Conservation (phyloP, 92 coral and sea anemone species). For the Plumapathes pennacea region DNA sequence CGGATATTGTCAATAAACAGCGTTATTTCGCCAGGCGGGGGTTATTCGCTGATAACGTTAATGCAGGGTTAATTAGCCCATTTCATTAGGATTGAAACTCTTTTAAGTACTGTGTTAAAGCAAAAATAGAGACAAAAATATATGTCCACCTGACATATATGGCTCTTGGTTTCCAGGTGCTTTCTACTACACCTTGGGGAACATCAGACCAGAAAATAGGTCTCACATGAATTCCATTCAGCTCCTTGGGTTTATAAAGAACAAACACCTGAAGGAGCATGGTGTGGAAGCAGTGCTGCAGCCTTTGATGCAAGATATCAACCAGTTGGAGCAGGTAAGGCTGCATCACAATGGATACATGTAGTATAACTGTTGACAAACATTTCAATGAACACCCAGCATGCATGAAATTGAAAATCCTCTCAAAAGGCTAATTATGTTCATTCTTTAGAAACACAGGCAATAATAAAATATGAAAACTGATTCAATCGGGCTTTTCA, state of each 20-base stretch:
- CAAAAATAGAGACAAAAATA: no score
- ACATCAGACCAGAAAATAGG: constrained; percentile 37
- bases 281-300: constrained; percentile 48
- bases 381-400: background rate
- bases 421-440: background rate
- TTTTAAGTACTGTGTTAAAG: no score
- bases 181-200: constrained; percentile 43
- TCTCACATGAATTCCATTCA: constrained; percentile 44
- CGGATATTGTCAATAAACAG: no score
- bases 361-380: background rate
- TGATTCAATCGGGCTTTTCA: background rate
- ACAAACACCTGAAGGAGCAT: constrained; percentile 47
- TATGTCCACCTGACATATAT: no score
- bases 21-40: no score
- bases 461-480: background rate
- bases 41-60: no score
- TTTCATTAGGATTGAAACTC: no score
- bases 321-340: constrained; percentile 59
- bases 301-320: constrained; percentile 52
- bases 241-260: constrained; percentile 45
- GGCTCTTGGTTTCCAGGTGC: constrained; percentile 45
- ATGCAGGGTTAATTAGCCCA: no score
- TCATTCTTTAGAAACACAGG: background rate
- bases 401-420: background rate
- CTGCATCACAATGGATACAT: background rate